These are phyloP conservation scores for Amorpha juglandis DNA, from an alignment of 2,888 invertebrate species.

Conservation along the genomic window DNA sequence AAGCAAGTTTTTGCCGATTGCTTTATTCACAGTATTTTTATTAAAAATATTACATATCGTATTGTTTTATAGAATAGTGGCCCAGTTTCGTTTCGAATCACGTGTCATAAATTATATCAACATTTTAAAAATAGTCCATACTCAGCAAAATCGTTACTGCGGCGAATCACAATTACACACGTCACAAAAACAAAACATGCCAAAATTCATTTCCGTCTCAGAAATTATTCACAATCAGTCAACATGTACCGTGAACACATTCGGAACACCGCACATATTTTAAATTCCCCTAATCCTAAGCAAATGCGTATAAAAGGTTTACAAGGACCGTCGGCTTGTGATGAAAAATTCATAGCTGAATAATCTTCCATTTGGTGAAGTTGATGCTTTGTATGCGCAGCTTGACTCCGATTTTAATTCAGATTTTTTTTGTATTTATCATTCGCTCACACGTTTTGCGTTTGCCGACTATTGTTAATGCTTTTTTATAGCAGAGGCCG, in stretches of 20 bases:
- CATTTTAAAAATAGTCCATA: too few relatives aligned
- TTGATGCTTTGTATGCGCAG: conserved; percentile 31
- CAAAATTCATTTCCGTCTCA: conserved; percentile 8
- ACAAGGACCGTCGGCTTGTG: conserved; percentile 28
- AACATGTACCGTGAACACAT: background rate
- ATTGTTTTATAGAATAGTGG: too few relatives aligned
- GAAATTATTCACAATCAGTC: conserved; percentile 18
- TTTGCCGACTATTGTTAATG: conserved; percentile 14
- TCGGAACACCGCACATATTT: conserved; percentile 16
- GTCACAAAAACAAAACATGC: background rate
- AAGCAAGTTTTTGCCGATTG: too few relatives aligned
- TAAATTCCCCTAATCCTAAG: conserved; percentile 35
- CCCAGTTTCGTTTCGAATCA: too few relatives aligned
- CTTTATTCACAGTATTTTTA: too few relatives aligned
- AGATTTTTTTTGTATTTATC: conserved; percentile 23
- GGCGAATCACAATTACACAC: background rate
- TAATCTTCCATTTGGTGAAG: conserved; percentile 35
- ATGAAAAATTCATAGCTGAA: conserved; percentile 35
- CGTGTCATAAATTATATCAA: too few relatives aligned
- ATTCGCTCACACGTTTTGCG: conserved; percentile 12
- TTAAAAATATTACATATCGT: too few relatives aligned
- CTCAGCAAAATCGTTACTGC: background rate
- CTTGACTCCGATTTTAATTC: conserved; percentile 33
- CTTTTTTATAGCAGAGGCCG: too few relatives aligned
- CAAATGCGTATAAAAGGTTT: conserved; percentile 41